Base-by-base conservation (phyloP, 1,140 invertebrate genomes). In the Galleria mellonella region DNA sequence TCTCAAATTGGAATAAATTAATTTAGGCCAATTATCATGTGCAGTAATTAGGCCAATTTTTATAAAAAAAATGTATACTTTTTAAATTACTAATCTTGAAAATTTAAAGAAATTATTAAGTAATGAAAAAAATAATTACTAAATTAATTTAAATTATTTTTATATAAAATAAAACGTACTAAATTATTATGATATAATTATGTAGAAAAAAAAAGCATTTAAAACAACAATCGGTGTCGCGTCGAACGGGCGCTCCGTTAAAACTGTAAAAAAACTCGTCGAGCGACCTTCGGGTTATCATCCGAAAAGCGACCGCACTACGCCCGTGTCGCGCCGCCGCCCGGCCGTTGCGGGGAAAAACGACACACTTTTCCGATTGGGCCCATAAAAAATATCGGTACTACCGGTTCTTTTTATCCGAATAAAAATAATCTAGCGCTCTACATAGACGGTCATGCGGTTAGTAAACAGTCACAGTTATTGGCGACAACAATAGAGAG, bases 181-280 rank as follows among this genome's bases (percentile, higher is more conserved):
- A 23, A 23, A 23, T 6, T 23, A 23, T 23, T 2, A 6, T 23
- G 17, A 23, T 6, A 23, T 23, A 23, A 23, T 23, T 23, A 23
- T 2, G 2, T 2, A 23, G 2, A 23, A 23, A 23, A 23, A 42
- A 37, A 23, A 43, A 47, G 51, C 44, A 42, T n/a, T n/a, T 3
- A 23, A 23, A 23, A 6, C 17, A 59, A 39, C 54, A 55, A 62
- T 67, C 50, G 9, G 66, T 70, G 67, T 62, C 61, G 61, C 47
- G 31, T 47, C 44, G 41, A 65, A 54, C 40, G 35, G 47, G 45
- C 17, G 61, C 58, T 60, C 72, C 77, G 77, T 82, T 82, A 78
- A 71, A 82, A 82, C 77, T 82, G 77, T 82, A 76, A 78, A 81
- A 71, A 76, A 77, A 82, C 77, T 59, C 52, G 77, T 78, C 68